These are phyloP conservation scores for Aricia agestis DNA, from an alignment of 1,140 invertebrate species.

Conservation along the genomic window DNA sequence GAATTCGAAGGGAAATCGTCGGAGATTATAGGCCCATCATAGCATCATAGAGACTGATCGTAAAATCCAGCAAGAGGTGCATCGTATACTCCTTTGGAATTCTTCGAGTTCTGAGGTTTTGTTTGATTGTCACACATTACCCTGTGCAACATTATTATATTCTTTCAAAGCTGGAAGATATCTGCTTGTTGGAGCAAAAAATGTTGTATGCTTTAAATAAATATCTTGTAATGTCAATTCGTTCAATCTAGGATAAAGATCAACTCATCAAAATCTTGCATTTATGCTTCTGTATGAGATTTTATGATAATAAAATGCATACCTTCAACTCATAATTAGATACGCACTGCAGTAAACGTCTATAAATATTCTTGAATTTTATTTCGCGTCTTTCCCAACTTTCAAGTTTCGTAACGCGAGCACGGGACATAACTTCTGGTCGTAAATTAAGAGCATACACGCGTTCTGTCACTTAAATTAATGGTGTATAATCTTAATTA, in stretches of 20 bases:
- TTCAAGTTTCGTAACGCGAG: not conserved
- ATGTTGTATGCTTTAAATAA: too few relatives aligned
- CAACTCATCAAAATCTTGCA: too few relatives aligned
- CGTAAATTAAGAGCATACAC: not conserved
- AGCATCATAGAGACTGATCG: too few relatives aligned
- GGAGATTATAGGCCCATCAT: not conserved
- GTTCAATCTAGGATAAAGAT: too few relatives aligned
- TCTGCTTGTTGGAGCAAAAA: too few relatives aligned
- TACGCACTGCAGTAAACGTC: too few relatives aligned
- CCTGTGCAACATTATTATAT: not conserved
- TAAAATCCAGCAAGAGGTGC: not conserved
- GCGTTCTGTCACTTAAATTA: not conserved
- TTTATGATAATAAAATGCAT: too few relatives aligned
- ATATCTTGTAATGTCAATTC: too few relatives aligned
- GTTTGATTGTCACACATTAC: not conserved
- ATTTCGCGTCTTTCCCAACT: not conserved
- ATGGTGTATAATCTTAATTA: conserved; percentile 3
- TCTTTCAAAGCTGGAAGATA: not conserved
- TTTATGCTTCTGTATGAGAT: too few relatives aligned
- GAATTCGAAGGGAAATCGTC: conserved; percentile 2
- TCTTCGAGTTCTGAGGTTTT: not conserved
- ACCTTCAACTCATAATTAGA: too few relatives aligned
- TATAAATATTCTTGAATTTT: too few relatives aligned
- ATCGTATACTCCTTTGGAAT: not conserved
- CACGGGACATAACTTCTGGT: not conserved